Conservation (phyloP, 2,113 vertebrate genomes). For the Hemiprocne comata region DNA sequence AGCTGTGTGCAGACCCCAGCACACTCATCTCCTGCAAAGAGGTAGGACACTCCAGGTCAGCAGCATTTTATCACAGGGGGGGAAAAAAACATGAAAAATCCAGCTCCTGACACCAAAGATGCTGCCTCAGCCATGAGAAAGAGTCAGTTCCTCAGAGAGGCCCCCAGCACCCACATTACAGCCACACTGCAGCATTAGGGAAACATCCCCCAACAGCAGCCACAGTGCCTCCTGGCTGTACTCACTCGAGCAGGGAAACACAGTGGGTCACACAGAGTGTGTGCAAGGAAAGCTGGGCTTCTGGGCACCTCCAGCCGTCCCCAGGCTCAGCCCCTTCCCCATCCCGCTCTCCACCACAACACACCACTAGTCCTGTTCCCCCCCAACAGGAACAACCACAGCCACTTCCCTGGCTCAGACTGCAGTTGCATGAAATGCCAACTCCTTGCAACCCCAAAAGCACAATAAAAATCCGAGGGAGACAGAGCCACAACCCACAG, state of each 20-base stretch:
- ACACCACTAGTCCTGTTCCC: background rate
- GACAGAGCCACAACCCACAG: background rate
- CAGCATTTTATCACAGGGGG: accelerated
- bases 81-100: background rate
- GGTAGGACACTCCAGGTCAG: background rate
- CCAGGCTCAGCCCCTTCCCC: slow-evolving; percentile 14
- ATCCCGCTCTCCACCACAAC: background rate
- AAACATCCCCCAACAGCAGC: background rate
- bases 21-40: background rate
- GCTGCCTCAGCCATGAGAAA: background rate
- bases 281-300: background rate
- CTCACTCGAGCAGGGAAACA: background rate
- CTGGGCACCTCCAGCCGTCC: background rate
- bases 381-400: background rate
- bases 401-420: background rate
- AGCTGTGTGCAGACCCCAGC: accelerated
- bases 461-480: background rate
- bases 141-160: background rate
- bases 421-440: background rate
- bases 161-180: background rate
- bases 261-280: accelerated
- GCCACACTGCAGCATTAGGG: background rate
- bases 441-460: slow-evolving; percentile 7
- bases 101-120: background rate
- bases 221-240: background rate